Percentiles rank a stretch among this genome's conserved stretches.
These are phyloP conservation scores for Oryzias javanicus DNA, from an alignment of 2,113 vertebrate species.

Conservation along the genomic window DNA sequence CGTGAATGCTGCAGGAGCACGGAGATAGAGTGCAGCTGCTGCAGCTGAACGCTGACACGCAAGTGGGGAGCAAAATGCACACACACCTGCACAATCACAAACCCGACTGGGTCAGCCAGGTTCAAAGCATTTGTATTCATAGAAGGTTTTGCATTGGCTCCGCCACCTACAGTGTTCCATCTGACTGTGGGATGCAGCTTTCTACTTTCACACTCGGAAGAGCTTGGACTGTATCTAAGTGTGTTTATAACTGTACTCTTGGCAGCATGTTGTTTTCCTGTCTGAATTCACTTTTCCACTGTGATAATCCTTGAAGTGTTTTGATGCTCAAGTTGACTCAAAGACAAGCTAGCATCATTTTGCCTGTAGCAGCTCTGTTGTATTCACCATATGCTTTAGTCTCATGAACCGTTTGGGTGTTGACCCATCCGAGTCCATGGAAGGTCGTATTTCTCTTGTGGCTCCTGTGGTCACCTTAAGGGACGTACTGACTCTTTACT, in stretches of 20 bases:
- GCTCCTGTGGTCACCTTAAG: too few species aligned
- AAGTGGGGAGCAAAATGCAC: slow-evolving; percentile 37
- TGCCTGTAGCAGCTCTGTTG: slow-evolving; percentile 1
- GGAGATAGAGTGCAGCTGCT: slow-evolving; percentile 68
- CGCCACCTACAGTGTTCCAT: slow-evolving; percentile 74
- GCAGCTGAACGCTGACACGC: slow-evolving; percentile 60
- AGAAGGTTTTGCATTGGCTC: slow-evolving; percentile 72
- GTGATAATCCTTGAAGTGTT: slow-evolving; percentile 40
- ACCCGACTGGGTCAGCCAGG: slow-evolving; percentile 67
- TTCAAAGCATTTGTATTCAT: slow-evolving; percentile 78
- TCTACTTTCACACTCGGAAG: slow-evolving; percentile 62
- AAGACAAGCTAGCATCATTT: slow-evolving; percentile 21
- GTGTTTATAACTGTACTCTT: slow-evolving; percentile 59
- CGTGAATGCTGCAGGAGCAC: slow-evolving; percentile 58
- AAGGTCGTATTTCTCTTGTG: too few species aligned
- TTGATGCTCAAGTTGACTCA: slow-evolving; percentile 38
- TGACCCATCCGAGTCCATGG: too few species aligned
- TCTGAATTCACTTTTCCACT: slow-evolving; percentile 45
- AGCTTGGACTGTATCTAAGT: slow-evolving; percentile 62
- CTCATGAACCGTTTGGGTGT: too few species aligned
- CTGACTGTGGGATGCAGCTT: slow-evolving; percentile 64
- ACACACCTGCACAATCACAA: slow-evolving; percentile 58
- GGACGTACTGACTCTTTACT: too few species aligned
- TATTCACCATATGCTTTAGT: not conserved
- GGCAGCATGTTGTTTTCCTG: slow-evolving; percentile 33